Evolutionary conservation across 2,797 vertebrate genomes (phyloP).

Genomic region (Sebastes itinus): DNA sequence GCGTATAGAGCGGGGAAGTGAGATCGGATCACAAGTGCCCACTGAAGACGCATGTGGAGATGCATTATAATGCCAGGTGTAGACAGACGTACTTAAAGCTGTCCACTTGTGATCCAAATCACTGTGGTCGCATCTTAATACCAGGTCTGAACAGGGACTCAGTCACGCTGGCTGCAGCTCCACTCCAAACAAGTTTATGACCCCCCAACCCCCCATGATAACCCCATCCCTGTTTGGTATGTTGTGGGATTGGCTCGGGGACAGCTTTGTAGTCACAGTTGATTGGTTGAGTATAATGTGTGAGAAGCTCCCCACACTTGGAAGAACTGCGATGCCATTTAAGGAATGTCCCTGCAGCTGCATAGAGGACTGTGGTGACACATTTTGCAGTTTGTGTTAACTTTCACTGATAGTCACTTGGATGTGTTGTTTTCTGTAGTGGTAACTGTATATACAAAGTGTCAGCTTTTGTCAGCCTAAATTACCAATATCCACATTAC

Average conservation of each 20-base stretch:
- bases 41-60: too few relatives aligned
- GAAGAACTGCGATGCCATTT: conserved; percentile 52
- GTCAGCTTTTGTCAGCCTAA: neutral
- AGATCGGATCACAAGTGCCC: too few relatives aligned
- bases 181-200: neutral
- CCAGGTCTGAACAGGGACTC: neutral
- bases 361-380: neutral
- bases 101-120: too few relatives aligned
- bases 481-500: neutral
- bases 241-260: conserved; percentile 6
- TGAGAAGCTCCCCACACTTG: conserved; percentile 13
- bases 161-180: neutral
- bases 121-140: too few relatives aligned
- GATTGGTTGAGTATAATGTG: conserved; percentile 50
- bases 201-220: neutral
- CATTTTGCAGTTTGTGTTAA: neutral
- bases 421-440: neutral
- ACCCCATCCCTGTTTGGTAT: conserved; percentile 34
- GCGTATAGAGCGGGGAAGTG: too few relatives aligned
- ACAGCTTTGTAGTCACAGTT: conserved; percentile 52
- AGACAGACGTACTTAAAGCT: too few relatives aligned
- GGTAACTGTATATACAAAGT: neutral
- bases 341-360: conserved; percentile 63
- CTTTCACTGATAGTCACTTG: neutral
- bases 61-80: too few relatives aligned